Evolutionary conservation across 1,140 invertebrate species (phyloP), one percentile per base, ranked within the genome.

Genomic region (Magallana angulata): DNA sequence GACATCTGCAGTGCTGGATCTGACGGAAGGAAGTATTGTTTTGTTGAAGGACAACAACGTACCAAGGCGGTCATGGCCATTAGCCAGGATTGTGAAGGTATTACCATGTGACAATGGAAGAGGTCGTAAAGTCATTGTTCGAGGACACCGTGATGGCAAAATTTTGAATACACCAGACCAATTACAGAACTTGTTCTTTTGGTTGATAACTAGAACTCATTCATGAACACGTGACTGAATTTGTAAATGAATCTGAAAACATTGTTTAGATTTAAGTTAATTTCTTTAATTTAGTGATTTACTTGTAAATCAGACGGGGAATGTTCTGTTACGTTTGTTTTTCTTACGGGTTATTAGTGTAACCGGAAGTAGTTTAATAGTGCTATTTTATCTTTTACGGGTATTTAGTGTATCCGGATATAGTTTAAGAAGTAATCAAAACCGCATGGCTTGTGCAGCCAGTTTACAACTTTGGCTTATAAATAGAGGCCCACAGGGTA

Each of bases 1-100:
- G 87, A 81, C 57, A 68, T 18, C 11, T 4, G 56, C 16, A 1
- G 6, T 18, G 7, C n/a, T 0, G n/a, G 62, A 90, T 59, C 8
- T 90, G 4, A 85, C 87, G 64, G 36, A 36, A 57, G 89, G 87
- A 7, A 86, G 87, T 84, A 30, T 90, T 24, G 89, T 90, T 68
- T 80, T 88, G 7, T 7, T 88, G 14, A 87, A 84, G 60, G 86
- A 88, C 36, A 81, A 89, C 2, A 82, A 87, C 56, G 80, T 82
- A 48, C 56, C 68, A 14, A 81, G 90, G 30, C 88, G 81, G 59
- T 5, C 57, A 12, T 91, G 89, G 90, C 76, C 85, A 36, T 7
- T 89, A 1, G 91, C 60, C 60, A 84, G 82, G 11, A 81, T 91
- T 24, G 24, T 57, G 8, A 82, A 82, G 16, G 81, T 82, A 16